Percentiles rank a stretch among this genome's conserved stretches.
phyloP scores from a whole-genome alignment of 2,113 vertebrate species.

The Aegotheles bennettii region DNA sequence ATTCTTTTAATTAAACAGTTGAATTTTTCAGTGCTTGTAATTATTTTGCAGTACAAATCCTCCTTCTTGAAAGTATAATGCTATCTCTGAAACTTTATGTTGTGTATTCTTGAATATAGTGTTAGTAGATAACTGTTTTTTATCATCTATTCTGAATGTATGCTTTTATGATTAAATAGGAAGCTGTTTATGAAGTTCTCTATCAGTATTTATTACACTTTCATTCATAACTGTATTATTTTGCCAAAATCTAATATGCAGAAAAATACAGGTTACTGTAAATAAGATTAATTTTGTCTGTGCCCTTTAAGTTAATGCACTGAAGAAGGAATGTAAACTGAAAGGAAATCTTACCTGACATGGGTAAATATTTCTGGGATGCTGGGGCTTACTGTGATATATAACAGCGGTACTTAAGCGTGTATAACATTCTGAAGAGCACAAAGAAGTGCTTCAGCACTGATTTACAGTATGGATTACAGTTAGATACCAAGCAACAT shows the following conservation, averaged over 20 bases:
- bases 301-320: background rate
- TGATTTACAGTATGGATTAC: background rate
- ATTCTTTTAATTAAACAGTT: background rate
- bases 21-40: background rate
- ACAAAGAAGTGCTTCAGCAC: background rate
- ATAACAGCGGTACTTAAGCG: background rate
- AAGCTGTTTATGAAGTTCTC: background rate
- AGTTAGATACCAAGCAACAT: background rate
- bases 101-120: background rate
- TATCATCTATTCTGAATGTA: background rate
- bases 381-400: background rate
- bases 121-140: background rate
- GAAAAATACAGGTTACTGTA: background rate
- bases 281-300: background rate
- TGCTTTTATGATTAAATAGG: background rate
- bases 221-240: background rate
- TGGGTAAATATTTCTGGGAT: background rate
- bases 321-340: background rate
- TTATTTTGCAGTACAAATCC: background rate
- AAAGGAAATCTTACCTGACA: slow-evolving; percentile 12
- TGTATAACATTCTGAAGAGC: background rate
- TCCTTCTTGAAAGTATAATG: background rate
- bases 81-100: background rate
- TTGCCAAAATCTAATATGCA: background rate
- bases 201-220: background rate